Conservation (phyloP, 2,888 invertebrate species). For the Eudasyphora cyanicolor region DNA sequence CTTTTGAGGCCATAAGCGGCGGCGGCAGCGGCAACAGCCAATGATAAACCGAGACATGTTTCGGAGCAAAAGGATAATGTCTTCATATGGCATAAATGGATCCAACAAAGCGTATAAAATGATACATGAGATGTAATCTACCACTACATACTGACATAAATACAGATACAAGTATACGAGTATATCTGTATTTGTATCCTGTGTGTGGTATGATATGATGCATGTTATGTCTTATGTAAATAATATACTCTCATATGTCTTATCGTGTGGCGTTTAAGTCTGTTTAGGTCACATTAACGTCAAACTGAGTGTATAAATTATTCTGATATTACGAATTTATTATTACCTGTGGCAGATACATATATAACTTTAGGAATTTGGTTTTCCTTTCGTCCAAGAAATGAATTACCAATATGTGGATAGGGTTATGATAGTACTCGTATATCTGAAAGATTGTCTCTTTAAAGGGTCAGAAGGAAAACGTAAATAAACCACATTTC, state of each 20-base stretch:
- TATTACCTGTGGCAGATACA: conserved; percentile 9
- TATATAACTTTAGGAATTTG: no score
- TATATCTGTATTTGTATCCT: conserved; percentile 2
- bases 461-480: no score
- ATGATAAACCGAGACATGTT: conserved; percentile 53
- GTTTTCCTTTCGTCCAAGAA: no score
- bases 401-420: no score
- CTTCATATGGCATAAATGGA: conserved; percentile 56
- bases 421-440: no score
- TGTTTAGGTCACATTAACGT: conserved; percentile 77
- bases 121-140: conserved; percentile 46
- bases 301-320: conserved; percentile 77
- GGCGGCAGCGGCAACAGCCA: no score
- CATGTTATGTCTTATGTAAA: conserved; percentile 26
- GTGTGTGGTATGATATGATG: not conserved
- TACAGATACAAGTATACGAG: not conserved
- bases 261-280: conserved; percentile 63
- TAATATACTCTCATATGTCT: conserved; percentile 41
- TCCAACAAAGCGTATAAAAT: conserved; percentile 54
- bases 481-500: no score
- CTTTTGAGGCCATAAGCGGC: conserved; percentile 2
- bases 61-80: conserved; percentile 49
- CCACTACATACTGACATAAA: conserved; percentile 28
- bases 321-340: conserved; percentile 9
- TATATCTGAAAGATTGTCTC: no score